Base-by-base conservation (phyloP, 2,888 invertebrate genomes). In the Drosophila nigritarsus region DNA sequence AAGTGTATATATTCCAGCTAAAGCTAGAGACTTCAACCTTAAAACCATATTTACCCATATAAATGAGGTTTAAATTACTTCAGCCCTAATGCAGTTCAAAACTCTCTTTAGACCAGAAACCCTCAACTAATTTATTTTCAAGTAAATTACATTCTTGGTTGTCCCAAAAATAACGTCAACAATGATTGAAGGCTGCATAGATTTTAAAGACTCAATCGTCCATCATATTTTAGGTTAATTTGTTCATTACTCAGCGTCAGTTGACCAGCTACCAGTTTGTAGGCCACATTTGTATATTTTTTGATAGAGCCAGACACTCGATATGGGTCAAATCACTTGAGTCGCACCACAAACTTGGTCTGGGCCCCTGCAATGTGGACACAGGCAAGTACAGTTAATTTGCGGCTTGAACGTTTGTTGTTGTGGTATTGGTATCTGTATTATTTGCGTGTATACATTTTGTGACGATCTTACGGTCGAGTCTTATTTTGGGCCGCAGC, bases 321-420 rank as follows among this genome's bases (percentile, higher is more conserved):
- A 78, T 73, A 76, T 80, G 63, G 78, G 78, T 79, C 80, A 78
- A 58, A 58, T 24, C 62, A 65, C 58, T 76, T 67, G 54, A 69
- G 62, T n/a, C 54, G 30, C 54, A 59, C 48, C 59, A 24, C 50
- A 61, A 67, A 34, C n/a, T 24, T 62, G 11, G 27, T n/a, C n/a
- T 15, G 7, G n/a, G 24, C 2, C 24, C 34, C 13, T 30, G 53
- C 42, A 59, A 34, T 30, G 32, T 62, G 54, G 7, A 24, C 29
- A 59, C 34, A 56, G 51, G 48, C 15, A 60, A 40, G 38, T 50
- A 40, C 48, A 55, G 32, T 45, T 40, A 60, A 45, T 51, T 56
- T 40, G 36, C 55, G 49, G 51, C 38, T 38, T 50, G 30, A 66
- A 30, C 48, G 50, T 48, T 61, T 38, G 24, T 64, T 67, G 15